Evolutionary conservation across 2,888 invertebrate genomes (phyloP), one percentile per base, ranked within the genome.

Genomic region (Drosophila mayaguana): DNA sequence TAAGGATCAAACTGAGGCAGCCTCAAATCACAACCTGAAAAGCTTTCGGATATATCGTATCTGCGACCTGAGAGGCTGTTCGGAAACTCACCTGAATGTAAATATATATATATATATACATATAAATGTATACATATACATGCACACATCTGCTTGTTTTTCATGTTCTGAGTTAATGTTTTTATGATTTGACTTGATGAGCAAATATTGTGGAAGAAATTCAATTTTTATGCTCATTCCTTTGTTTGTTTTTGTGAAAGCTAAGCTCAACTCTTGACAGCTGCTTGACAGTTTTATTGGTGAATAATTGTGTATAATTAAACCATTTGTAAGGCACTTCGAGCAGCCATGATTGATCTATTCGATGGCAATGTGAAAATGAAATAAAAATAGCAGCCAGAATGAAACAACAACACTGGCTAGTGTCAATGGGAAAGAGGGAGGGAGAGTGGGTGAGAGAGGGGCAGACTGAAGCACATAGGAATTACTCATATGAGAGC

Each of bases 251-350:
- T 22, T 14, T 1, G 34, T 46, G 20, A 73, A 70, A 70, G 68
- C 70, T 74, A 56, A 75, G 79, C 70, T 74, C 59, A 77, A 79
- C 75, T 78, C 75, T 81, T 84, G 87, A 84, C 78, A 80, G 79
- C 75, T 67, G 79, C 50, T 67, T 70, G 84, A 85, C 84, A 87
- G 81, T 88, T 88, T 88, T 88, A 85, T 86, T 85, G 84, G 79
- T 83, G 86, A 86, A 88, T 86, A 86, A 86, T 86, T 86, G 86
- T 77, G 81, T 77, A 88, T 86, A 78, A 86, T 85, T 85, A 81
- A 78, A 72, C 78, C 66, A 81, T 86, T 86, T 83, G 85, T 85
- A 65, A 72, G 78, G 75, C 70, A 75, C 72, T 71, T 77, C 75
- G 78, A 68, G 63, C 80, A 55, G 72, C 71, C 75, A 85, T 86